Evolutionary conservation across 1,140 invertebrate genomes (phyloP).

Genomic region (Trinorchestia longiramus): DNA sequence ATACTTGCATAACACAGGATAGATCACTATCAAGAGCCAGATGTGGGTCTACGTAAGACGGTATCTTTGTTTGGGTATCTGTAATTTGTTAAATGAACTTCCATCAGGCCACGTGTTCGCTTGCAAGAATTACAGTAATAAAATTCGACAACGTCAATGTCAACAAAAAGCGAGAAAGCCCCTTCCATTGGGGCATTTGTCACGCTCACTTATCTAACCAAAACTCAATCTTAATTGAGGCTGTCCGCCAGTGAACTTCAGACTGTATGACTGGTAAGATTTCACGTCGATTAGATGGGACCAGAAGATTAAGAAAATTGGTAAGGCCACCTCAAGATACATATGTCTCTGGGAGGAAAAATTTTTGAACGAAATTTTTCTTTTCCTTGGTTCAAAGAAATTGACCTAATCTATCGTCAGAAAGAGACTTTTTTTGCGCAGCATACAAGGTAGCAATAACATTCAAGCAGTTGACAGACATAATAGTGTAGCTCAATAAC

Average conservation of each 20-base stretch:
- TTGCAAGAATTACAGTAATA: slow-evolving; percentile 22
- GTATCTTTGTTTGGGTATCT: not conserved
- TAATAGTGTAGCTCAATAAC: not conserved
- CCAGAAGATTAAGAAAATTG: not conserved
- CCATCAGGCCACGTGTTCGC: not conserved
- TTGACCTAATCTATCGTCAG: not conserved
- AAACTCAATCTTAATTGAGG: not conserved
- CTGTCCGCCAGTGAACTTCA: not conserved
- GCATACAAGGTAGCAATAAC: not conserved
- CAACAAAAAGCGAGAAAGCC: not conserved
- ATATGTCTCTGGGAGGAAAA: not conserved
- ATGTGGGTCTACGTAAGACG: not conserved
- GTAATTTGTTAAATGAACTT: not conserved
- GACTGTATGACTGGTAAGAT: not conserved
- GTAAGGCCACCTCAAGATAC: not conserved
- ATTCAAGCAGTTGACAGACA: not conserved
- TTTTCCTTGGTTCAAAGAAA: not conserved
- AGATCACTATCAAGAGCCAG: not conserved
- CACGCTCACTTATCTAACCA: not conserved
- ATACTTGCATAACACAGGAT: not conserved
- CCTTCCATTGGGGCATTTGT: not conserved
- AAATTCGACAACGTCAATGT: slow-evolving; percentile 8
- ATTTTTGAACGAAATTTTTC: not conserved
- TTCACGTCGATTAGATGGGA: not conserved
- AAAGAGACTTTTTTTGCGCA: not conserved